Percentiles rank a stretch among this genome's conserved stretches.
Evolutionary conservation across 2,113 vertebrate genomes (phyloP).

Genomic region (Buteo buteo): DNA sequence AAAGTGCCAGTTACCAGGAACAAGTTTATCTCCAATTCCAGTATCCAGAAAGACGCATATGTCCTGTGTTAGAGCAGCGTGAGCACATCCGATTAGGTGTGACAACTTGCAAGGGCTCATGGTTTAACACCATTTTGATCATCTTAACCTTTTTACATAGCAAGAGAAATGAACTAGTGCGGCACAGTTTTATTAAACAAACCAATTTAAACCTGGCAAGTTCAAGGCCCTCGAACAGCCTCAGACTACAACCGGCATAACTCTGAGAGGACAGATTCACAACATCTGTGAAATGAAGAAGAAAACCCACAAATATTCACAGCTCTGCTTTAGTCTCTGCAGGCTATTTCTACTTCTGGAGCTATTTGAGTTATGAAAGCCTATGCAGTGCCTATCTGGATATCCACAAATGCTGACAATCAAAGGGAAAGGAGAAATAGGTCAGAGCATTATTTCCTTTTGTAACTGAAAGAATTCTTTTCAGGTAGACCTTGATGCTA

Average conservation of each 20-base stretch:
- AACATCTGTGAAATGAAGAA: background rate
- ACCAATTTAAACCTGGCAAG: background rate
- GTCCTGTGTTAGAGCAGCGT: background rate
- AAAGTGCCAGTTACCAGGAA: background rate
- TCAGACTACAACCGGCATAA: background rate
- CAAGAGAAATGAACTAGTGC: background rate
- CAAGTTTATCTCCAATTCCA: background rate
- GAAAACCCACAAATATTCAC: background rate
- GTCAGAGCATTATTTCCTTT: background rate
- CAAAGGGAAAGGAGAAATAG: background rate
- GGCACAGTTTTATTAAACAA: background rate
- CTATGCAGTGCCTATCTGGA: background rate
- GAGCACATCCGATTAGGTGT: background rate
- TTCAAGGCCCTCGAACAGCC: background rate
- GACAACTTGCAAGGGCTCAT: background rate
- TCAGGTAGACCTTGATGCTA: background rate
- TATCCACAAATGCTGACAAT: background rate
- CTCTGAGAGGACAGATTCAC: background rate
- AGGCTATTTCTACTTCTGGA: background rate
- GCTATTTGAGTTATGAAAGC: background rate
- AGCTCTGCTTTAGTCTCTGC: background rate
- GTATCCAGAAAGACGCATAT: background rate
- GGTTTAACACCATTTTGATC: background rate
- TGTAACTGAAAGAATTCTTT: background rate
- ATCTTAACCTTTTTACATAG: background rate